These are phyloP conservation scores for Dasypolia templi DNA, from an alignment of 2,888 invertebrate species.

Conservation along the genomic window DNA sequence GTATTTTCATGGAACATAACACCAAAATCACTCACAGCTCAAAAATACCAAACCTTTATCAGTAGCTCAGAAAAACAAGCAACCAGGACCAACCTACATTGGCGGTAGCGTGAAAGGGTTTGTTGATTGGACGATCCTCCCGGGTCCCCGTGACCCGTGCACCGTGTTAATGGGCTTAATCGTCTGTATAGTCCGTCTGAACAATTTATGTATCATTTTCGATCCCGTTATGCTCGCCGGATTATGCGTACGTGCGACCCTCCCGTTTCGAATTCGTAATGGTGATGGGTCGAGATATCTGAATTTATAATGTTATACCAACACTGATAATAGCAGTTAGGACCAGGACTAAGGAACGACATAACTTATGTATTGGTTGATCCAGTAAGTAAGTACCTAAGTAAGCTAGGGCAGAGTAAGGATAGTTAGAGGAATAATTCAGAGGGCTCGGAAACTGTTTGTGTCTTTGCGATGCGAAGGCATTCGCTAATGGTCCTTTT, in stretches of 20 bases:
- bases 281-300: constrained; percentile 82
- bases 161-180: constrained; percentile 89
- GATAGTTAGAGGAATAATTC: constrained; percentile 49
- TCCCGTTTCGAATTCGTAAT: constrained; percentile 79
- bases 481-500: constrained; percentile 47
- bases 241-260: constrained; percentile 84
- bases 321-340: constrained; percentile 68
- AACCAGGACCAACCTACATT: constrained; percentile 55
- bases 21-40: constrained; percentile 35
- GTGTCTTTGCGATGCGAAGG: constrained; percentile 49
- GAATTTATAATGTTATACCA: constrained; percentile 80
- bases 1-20: constrained; percentile 2
- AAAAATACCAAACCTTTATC: constrained; percentile 55
- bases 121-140: constrained; percentile 84
- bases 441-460: constrained; percentile 39
- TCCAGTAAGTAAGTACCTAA: constrained; percentile 38
- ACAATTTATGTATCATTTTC: constrained; percentile 90
- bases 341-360: constrained; percentile 36
- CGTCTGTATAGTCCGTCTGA: constrained; percentile 86
- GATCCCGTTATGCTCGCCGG: constrained; percentile 88
- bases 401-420: constrained; percentile 38
- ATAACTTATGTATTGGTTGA: constrained; percentile 58
- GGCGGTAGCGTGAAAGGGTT: constrained; percentile 79
- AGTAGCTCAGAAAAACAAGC: constrained; percentile 64
- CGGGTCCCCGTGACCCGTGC: constrained; percentile 83